A percentile compares a stretch with the other conserved stretches of the same genome.
phyloP scores from a whole-genome alignment of 1,140 invertebrate genomes.

The Solen grandis region DNA sequence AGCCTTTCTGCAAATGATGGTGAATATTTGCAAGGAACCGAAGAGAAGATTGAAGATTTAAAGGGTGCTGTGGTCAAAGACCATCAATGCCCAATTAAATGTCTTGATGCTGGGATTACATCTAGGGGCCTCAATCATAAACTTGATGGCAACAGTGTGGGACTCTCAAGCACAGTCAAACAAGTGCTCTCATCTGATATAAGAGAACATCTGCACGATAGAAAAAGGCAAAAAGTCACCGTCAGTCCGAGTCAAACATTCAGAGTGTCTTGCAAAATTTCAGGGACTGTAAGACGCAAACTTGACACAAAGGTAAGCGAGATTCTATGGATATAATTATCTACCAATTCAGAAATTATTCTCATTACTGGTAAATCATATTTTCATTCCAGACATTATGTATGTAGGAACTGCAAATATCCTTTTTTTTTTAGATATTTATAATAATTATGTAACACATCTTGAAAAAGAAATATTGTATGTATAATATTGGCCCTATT shows the following conservation, averaged over 20 bases:
- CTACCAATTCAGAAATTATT: no score
- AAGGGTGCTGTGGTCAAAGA: background rate
- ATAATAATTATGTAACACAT: background rate
- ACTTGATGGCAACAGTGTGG: background rate
- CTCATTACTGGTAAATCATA: background rate
- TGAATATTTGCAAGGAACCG: no score
- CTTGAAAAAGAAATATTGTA: no score
- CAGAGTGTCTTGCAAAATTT: background rate
- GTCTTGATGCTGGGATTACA: background rate
- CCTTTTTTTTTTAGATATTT: background rate
- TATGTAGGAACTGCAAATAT: no score
- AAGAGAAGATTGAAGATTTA: no score
- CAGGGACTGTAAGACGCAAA: background rate
- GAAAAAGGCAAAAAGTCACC: background rate
- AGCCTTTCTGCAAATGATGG: no score
- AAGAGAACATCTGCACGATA: background rate
- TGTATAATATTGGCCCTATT: no score
- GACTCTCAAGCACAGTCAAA: background rate
- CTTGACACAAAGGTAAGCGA: background rate
- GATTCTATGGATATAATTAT: background rate
- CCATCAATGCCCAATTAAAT: background rate
- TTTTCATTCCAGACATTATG: background rate
- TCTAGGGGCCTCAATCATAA: background rate
- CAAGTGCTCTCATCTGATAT: background rate
- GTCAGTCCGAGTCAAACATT: background rate